Evolutionary conservation across 2,797 vertebrate species (phyloP), one percentile per base, ranked within the genome.

Genomic region (Thaleichthys pacificus): DNA sequence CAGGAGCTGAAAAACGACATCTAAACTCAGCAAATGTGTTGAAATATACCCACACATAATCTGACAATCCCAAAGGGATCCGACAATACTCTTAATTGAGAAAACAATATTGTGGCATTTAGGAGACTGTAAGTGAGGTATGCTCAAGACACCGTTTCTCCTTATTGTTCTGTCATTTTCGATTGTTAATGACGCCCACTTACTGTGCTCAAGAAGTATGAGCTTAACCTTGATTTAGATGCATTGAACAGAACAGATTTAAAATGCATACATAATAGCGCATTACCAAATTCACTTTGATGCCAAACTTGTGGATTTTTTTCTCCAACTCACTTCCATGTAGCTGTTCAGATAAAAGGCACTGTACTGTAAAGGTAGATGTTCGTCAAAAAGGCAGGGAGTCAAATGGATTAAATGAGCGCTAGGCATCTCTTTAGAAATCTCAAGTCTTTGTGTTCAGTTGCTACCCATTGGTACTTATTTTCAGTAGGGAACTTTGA

Each of bases 361-460:
- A 76, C 17, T 19, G 51, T 12, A 42, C 38, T 42, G 38, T 42
- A 54, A 5, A 86, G 79, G 77, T 80, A 77, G 72, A 74, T 69
- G 79, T 80, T 88, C 80, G 76, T 88, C 83, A 79, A 83, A 76
- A 82, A 86, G 68, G 74, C 61, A 69, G 63, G 60, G 68, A 80
- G 77, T 75, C 72, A 79, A 81, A 76, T 72, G 75, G 82, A 89
- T 88, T 83, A 81, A 68, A 76, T 77, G 71, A 81, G n/a, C 19
- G 24, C 47, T 32, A 4, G 24, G 76, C 71, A 84, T 80, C 73
- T 75, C 73, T 82, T 83, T 86, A 72, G 80, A 87, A 87, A 84
- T 86, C 78, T 11, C 32, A 35, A 78, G 71, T 82, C 73, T 70
- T 77, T 81, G 74, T 83, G 49, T 19, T 78, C 61, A 79, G 78